Percentiles rank a stretch among this genome's conserved stretches.
phyloP scores from a whole-genome alignment of 53 echinoderm and acorn worm genomes.

The Henricia sp. region DNA sequence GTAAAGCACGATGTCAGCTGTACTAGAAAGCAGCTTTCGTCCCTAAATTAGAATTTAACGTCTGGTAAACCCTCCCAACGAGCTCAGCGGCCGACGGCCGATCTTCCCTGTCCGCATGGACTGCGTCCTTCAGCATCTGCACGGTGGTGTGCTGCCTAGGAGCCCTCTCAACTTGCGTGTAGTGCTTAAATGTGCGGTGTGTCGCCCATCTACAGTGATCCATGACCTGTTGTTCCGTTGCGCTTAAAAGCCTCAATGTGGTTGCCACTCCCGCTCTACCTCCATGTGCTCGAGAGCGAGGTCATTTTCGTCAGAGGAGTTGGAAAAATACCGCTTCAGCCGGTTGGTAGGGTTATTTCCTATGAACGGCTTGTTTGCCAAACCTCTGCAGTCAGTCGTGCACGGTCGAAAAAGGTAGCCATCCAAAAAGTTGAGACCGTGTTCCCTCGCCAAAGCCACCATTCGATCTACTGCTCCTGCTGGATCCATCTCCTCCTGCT shows the following conservation, averaged over 20 bases:
- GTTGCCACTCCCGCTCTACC: neutral
- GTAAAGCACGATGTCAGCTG: too few relatives aligned
- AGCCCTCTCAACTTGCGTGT: neutral
- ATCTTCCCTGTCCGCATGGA: neutral
- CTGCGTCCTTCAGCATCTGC: neutral
- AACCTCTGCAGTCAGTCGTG: neutral
- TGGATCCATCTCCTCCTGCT: neutral
- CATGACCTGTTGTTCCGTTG: slow-evolving; percentile 6
- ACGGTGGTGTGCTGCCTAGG: neutral
- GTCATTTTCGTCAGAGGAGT: neutral
- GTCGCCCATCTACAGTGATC: slow-evolving; percentile 1
- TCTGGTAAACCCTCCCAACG: neutral
- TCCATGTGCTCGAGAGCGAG: neutral
- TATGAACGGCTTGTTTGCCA: neutral
- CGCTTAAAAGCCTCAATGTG: neutral
- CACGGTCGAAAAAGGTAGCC: neutral
- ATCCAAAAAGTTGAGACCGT: neutral
- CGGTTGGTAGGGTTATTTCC: neutral
- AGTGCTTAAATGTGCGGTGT: neutral
- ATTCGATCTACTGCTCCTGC: neutral
- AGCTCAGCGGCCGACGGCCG: neutral
- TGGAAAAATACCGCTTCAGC: neutral
- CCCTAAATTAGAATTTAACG: neutral
- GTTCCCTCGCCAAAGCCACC: neutral
- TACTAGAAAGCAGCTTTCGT: neutral